Conservation (phyloP, 2,113 vertebrate genomes). For the Mustela lutreola region DNA sequence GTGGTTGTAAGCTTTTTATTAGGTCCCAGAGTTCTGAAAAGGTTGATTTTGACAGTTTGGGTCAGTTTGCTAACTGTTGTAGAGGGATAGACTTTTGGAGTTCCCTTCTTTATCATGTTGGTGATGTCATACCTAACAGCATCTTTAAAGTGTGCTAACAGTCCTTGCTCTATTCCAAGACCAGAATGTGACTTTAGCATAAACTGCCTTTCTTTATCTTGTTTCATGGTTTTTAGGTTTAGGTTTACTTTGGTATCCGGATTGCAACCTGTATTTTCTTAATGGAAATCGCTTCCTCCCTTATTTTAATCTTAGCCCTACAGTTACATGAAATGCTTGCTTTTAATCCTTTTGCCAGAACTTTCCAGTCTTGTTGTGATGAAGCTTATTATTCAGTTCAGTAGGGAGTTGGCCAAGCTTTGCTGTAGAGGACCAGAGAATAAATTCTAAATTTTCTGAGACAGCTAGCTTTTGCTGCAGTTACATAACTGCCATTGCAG, state of each 20-base stretch:
- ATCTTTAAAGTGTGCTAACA: background rate
- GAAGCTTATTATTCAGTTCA: background rate
- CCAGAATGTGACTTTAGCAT: background rate
- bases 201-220: background rate
- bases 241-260: background rate
- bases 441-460: background rate
- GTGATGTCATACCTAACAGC: background rate
- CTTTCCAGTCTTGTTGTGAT: background rate
- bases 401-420: background rate
- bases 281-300: background rate
- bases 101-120: background rate
- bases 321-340: background rate
- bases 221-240: conserved; percentile 20
- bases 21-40: background rate
- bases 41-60: background rate
- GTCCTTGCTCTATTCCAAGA: background rate
- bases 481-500: background rate
- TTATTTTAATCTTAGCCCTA: conserved; percentile 21
- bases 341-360: background rate
- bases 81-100: background rate
- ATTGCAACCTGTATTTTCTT: background rate
- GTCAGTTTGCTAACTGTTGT: background rate
- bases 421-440: background rate
- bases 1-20: background rate
- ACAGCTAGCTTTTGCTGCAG: background rate